Percentiles rank a stretch among this genome's conserved stretches.
phyloP scores from a whole-genome alignment of 2,888 invertebrate species.

The Torymus aiolomorphi region DNA sequence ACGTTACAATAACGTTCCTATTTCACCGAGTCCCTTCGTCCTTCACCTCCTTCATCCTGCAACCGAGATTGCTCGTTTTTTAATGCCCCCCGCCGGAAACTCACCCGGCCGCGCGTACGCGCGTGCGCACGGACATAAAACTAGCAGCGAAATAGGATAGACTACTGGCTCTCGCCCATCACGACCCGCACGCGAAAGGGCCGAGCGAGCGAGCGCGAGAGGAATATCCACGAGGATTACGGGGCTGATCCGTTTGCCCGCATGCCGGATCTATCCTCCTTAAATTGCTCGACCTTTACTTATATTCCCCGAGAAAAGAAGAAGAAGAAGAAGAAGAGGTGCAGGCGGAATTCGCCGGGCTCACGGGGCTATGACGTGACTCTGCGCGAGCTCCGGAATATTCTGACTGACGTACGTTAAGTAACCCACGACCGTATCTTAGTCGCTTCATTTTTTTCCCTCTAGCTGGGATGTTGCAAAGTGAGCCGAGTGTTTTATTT shows the following conservation, averaged over 20 bases:
- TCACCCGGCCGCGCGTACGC: no score
- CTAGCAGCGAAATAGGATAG: slow-evolving; percentile 23
- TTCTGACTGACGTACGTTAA: slow-evolving; percentile 43
- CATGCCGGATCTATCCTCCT: slow-evolving; percentile 46
- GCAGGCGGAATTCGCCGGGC: background rate
- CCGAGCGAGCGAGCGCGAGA: background rate
- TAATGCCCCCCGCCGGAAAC: no score
- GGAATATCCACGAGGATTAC: slow-evolving; percentile 47
- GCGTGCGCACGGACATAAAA: slow-evolving; percentile 1
- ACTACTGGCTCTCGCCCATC: background rate
- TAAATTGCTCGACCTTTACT: slow-evolving; percentile 47
- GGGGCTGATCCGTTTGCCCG: slow-evolving; percentile 50
- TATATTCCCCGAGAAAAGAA: slow-evolving; percentile 19
- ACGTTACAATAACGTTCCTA: no score
- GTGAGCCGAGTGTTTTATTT: no score
- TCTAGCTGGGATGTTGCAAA: background rate
- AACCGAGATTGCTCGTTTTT: no score
- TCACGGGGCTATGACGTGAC: slow-evolving; percentile 20
- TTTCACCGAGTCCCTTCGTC: no score
- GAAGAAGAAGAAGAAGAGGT: background rate
- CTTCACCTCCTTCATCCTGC: no score
- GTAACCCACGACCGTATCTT: slow-evolving; percentile 5
- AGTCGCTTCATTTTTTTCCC: slow-evolving; percentile 13
- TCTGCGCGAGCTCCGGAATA: slow-evolving; percentile 6
- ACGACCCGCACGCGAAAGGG: no score